Evolutionary conservation across 2,797 vertebrate species (phyloP).

Genomic region (Sebastes trivittatus): DNA sequence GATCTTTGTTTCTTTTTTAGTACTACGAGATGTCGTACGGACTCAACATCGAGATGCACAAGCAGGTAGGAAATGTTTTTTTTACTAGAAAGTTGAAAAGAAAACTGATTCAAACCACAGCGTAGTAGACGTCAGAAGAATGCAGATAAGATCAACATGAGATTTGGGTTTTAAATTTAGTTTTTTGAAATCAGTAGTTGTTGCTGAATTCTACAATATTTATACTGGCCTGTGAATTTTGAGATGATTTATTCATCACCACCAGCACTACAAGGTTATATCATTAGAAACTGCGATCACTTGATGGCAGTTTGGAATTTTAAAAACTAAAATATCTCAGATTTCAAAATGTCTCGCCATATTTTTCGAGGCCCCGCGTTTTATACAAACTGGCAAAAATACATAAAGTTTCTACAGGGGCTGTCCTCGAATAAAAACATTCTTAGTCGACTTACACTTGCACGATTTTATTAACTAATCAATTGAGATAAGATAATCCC

Average conservation of each 20-base stretch:
- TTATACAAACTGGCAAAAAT: neutral
- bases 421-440: too few species aligned
- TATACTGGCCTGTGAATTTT: neutral
- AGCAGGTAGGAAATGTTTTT: conserved; percentile 86
- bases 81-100: neutral
- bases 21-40: conserved; percentile 98
- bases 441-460: too few species aligned
- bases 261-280: neutral
- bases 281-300: neutral
- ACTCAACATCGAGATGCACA: conserved; percentile 98
- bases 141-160: neutral
- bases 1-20: conserved; percentile 76
- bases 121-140: neutral
- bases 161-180: neutral
- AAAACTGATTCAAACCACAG: neutral
- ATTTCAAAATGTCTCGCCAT: neutral
- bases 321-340: neutral
- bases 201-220: neutral
- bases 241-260: neutral
- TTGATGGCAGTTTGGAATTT: neutral
- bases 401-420: too few species aligned
- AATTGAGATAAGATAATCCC: too few species aligned
- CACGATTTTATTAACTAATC: too few species aligned
- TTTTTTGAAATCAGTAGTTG: neutral
- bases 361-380: neutral